Conservation (phyloP, 2,113 vertebrate genomes). For the Lampris megalopsis region DNA sequence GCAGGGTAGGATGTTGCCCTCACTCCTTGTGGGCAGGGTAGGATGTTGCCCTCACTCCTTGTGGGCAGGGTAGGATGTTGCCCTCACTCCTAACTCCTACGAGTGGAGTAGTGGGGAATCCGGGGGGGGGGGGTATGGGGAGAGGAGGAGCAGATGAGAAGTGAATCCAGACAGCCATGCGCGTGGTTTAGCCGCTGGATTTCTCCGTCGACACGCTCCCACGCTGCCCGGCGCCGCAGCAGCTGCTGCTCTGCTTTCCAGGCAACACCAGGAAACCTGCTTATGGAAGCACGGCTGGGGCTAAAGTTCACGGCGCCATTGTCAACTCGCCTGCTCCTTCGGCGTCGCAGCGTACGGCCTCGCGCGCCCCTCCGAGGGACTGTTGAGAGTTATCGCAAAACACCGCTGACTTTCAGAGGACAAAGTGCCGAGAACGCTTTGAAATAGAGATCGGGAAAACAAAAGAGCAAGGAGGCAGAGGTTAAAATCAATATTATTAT, state of each 20-base stretch:
- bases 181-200: slow-evolving; percentile 59
- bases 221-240: slow-evolving; percentile 32
- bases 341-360: slow-evolving; percentile 41
- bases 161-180: slow-evolving; percentile 51
- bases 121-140: slow-evolving; percentile 46
- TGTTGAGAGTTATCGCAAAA: slow-evolving; percentile 65
- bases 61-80: slow-evolving; percentile 36
- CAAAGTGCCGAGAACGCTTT: slow-evolving; percentile 52
- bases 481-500: slow-evolving; percentile 42
- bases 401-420: slow-evolving; percentile 74
- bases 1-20: slow-evolving; percentile 29
- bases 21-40: slow-evolving; percentile 36
- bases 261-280: slow-evolving; percentile 56
- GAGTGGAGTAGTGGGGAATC: slow-evolving; percentile 22
- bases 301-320: slow-evolving; percentile 62
- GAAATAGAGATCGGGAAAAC: slow-evolving; percentile 37
- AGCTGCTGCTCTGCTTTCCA: slow-evolving; percentile 61
- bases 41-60: slow-evolving; percentile 39
- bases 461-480: slow-evolving; percentile 36
- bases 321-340: slow-evolving; percentile 64
- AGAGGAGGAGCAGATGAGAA: slow-evolving; percentile 45
- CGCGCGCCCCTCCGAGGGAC: slow-evolving; percentile 46
- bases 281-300: slow-evolving; percentile 59
- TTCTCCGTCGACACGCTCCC: slow-evolving; percentile 58
- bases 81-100: slow-evolving; percentile 17